Base-by-base conservation (phyloP, 2,113 vertebrate genomes). In the Peromyscus leucopus region DNA sequence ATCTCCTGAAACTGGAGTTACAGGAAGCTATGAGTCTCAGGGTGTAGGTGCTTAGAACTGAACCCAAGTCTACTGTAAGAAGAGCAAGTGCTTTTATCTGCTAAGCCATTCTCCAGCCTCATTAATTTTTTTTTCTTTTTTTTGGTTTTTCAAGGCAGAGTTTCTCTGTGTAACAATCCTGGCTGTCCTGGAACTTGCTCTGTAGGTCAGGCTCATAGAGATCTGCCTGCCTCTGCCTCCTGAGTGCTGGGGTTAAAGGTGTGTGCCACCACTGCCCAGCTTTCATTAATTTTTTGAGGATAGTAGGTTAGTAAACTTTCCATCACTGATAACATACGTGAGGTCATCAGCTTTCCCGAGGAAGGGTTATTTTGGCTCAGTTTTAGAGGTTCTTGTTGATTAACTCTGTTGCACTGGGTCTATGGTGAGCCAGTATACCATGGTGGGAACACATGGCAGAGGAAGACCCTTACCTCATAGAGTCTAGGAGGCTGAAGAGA, bases 281-380 rank as follows among this genome's bases (percentile, higher is more conserved):
- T 63, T 7, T 39, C 72, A 39, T 74, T 67, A 33, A 79, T 33
- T 86, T 95, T 95, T 96, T 13, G 92, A 90, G 79, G 22, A 51
- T 76, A 57, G 22, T 76, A 22, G 26, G 3, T 93, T 76, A 75
- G 31, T 55, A 55, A 72, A 28, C 15, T 93, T 85, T 28, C 8
- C 33, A n/a, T 93, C 28, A 63, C 46, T 86, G 21, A 63, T 36
- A 86, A 39, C 61, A 76, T 67, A 55, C 16, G 39, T 48, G 46
- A 86, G 71, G 11, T 76, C 31, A 65, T 76, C 8, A 86, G 39
- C 10, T 86, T 65, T 55, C 36, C 36, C 2, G 7, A 76, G 57
- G 17, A 93, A 51, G 84, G 24, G 16, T 55, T 87, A 63, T 78
- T 86, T 93, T 86, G 82, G 57, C 33, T 86, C 46, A 85, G 51